Conservation (phyloP, 2,797 vertebrate species). For the Neosilurus mollespiculum region DNA sequence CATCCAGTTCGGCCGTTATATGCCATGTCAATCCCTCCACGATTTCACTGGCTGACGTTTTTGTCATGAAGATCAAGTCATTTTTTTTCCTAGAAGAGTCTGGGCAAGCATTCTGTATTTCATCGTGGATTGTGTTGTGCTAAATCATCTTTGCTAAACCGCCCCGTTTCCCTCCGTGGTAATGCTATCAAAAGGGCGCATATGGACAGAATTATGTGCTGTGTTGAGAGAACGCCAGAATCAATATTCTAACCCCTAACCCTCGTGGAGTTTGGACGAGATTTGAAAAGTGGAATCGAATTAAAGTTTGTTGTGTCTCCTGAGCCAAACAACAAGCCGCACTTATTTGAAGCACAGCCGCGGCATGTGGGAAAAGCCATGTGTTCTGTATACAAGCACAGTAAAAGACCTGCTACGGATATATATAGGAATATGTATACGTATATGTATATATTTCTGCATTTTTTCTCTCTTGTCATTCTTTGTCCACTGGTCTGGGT, state of each 20-base stretch:
- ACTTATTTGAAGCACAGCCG: slow-evolving; percentile 53
- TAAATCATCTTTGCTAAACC: not conserved
- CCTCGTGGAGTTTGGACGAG: slow-evolving; percentile 56
- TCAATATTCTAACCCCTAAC: slow-evolving; percentile 59
- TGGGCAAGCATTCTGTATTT: not conserved
- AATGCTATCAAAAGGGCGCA: slow-evolving; percentile 67
- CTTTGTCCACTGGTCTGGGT: slow-evolving; percentile 1
- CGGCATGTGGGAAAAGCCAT: slow-evolving; percentile 53
- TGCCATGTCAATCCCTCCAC: too few species aligned
- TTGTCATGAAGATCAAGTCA: not conserved
- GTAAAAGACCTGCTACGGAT: slow-evolving; percentile 44
- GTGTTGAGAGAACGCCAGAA: slow-evolving; percentile 58
- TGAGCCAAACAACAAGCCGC: slow-evolving; percentile 28
- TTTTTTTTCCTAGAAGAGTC: not conserved
- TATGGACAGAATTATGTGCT: slow-evolving; percentile 63
- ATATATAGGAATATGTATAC: not conserved
- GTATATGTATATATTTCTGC: slow-evolving; percentile 55
- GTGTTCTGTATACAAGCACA: slow-evolving; percentile 45
- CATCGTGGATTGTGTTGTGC: not conserved
- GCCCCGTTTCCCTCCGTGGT: slow-evolving; percentile 44
- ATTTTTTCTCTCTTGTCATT: slow-evolving; percentile 12
- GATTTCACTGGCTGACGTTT: not conserved
- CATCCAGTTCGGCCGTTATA: too few species aligned
- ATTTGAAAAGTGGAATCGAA: slow-evolving; percentile 63
- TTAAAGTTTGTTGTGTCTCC: slow-evolving; percentile 60